Evolutionary conservation across 1,140 invertebrate species (phyloP).

Genomic region (Eulimnadia texana): DNA sequence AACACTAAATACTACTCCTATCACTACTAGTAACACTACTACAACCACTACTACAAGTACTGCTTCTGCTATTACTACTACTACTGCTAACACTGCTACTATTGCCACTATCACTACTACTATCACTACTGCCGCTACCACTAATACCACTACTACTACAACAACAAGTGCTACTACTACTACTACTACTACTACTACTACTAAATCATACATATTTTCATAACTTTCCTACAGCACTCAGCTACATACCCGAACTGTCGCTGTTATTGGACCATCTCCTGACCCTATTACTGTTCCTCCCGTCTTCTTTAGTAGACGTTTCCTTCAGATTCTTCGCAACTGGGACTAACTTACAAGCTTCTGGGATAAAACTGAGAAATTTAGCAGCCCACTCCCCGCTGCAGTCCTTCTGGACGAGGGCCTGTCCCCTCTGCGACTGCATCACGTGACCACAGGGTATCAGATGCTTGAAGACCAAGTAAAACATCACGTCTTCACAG

Average conservation of each 20-base stretch:
- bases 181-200: no score
- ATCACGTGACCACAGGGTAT: constrained; percentile 81
- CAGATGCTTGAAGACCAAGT: constrained; percentile 73
- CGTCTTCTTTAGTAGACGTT: not conserved
- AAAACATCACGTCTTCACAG: constrained; percentile 94
- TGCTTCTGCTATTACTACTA: no score
- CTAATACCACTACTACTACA: no score
- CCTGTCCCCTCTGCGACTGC: constrained; percentile 53
- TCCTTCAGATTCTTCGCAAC: no score
- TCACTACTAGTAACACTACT: no score
- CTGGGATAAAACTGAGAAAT: constrained; percentile 63
- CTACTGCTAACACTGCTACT: no score
- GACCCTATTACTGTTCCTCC: constrained; percentile 9
- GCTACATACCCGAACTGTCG: not conserved
- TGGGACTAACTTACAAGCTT: constrained; percentile 1
- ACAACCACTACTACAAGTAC: no score
- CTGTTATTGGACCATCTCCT: constrained; percentile 10
- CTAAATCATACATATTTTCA: no score
- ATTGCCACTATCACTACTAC: no score
- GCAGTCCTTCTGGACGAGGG: constrained; percentile 58
- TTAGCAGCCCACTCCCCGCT: constrained; percentile 68
- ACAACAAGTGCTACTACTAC: no score
- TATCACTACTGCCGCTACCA: no score
- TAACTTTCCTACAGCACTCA: constrained; percentile 25
- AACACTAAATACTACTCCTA: no score